These are phyloP conservation scores for Hapalemur alaotrensis DNA, from an alignment of 2,797 vertebrate genomes.

Conservation along the genomic window DNA sequence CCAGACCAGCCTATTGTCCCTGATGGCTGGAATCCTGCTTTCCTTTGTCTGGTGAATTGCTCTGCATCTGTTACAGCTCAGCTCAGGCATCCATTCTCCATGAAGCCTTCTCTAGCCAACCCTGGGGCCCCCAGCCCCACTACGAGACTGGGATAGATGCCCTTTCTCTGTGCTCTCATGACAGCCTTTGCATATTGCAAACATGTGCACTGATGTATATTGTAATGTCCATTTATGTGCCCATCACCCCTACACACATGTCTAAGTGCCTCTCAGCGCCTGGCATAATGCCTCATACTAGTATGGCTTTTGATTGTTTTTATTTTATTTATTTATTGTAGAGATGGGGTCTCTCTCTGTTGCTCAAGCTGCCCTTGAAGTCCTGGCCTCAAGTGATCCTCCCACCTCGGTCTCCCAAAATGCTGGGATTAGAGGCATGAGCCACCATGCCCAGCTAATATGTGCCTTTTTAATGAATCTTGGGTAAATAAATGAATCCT, in stretches of 20 bases:
- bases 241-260: not conserved
- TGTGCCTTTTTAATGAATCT: not conserved
- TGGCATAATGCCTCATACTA: not conserved
- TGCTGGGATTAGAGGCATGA: not conserved
- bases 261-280: not conserved
- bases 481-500: not conserved
- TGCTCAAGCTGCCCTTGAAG: not conserved
- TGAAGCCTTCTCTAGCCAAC: not conserved
- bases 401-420: not conserved
- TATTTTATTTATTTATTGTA: not conserved
- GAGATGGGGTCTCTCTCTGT: not conserved
- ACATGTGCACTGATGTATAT: not conserved
- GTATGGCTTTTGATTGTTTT: not conserved
- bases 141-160: not conserved
- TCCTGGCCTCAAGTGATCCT: not conserved
- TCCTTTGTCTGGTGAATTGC: not conserved
- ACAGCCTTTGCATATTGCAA: not conserved
- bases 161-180: not conserved
- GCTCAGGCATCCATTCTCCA: not conserved
- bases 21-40: not conserved
- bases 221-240: not conserved
- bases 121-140: fast-evolving
- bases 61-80: not conserved
- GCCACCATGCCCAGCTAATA: not conserved
- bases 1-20: not conserved